Base-by-base conservation (phyloP, 2,797 vertebrate genomes). In the Anguilla megastoma region DNA sequence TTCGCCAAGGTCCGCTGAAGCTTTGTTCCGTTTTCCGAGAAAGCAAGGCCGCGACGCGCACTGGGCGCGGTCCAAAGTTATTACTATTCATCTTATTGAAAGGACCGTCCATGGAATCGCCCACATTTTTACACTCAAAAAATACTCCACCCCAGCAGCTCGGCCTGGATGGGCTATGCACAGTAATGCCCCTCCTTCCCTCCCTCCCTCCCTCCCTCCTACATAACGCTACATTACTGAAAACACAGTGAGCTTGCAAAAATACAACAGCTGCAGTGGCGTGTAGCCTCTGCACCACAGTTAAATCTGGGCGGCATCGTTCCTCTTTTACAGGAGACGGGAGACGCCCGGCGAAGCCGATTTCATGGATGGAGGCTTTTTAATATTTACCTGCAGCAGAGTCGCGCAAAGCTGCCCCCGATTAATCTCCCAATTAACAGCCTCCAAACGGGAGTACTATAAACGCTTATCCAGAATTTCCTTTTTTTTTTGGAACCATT, bases 401-500 rank as follows among this genome's bases (percentile, higher is more conserved):
- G 71, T 80, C 45, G 36, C 63, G 54, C 86, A 63, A 63, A 63
- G 9, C 9, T 30, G 36, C 3, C n/a, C 50, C 36, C 21, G 24
- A 66, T 83, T 80, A 16, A 82, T 84, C 36, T 24, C 8, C 4
- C 6, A 33, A 45, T 45, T 27, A 27, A 84, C 24, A n/a, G 12
- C 2, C 33, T 85, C 63, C 60, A 85, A 84, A 85, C 84, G 69
- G 24, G 3, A 36, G 71, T 24, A 4, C 54, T 50, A 27, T 86
- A 80, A 88, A 83, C 86, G n/a, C 66, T 83, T 86, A 30, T 63
- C 88, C 52, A 7, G 21, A 41, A 27, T 82, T 86, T 66, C 63
- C 24, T 52, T 9, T 24, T 41, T 60, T 58, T 60, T 36, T 16
- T 74, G 60, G 16, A 74, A 36, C 63, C 60, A 58, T 36, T 74